Conservation (phyloP, 2,113 vertebrate species). For the Prionailurus viverrinus region DNA sequence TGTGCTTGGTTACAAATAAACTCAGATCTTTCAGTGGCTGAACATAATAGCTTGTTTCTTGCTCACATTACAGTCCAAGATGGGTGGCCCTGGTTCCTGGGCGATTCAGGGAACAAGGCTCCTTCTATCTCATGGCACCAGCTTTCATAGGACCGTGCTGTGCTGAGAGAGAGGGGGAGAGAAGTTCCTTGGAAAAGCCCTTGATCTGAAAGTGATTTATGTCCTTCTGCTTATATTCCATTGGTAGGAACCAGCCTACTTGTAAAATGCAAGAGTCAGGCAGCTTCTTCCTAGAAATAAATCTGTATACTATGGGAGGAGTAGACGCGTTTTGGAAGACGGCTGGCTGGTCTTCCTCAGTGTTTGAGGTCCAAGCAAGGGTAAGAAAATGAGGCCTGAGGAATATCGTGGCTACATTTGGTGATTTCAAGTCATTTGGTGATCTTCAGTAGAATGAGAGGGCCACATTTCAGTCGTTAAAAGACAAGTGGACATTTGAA, state of each 20-base stretch:
- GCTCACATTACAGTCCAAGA: not conserved
- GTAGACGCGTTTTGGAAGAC: not conserved
- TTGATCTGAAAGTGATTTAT: not conserved
- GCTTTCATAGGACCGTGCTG: not conserved
- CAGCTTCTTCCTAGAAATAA: not conserved
- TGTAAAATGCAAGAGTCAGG: not conserved
- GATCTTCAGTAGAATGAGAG: not conserved
- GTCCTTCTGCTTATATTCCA: not conserved
- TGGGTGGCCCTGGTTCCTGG: not conserved
- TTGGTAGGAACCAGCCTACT: not conserved
- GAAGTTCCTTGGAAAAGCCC: not conserved
- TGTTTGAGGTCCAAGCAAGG: not conserved
- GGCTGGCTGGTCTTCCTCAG: not conserved
- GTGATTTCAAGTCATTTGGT: not conserved
- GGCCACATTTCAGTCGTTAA: not conserved
- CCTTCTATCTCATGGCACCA: not conserved
- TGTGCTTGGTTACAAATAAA: not conserved
- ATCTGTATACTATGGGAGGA: not conserved
- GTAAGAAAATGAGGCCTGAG: not conserved
- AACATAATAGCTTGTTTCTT: not conserved
- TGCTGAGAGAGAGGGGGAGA: not conserved
- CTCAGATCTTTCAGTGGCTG: not conserved
- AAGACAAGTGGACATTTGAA: not conserved
- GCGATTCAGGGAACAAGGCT: not conserved
- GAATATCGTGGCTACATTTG: not conserved